Conservation (phyloP, 2,113 vertebrate genomes). For the Tapirus terrestris region DNA sequence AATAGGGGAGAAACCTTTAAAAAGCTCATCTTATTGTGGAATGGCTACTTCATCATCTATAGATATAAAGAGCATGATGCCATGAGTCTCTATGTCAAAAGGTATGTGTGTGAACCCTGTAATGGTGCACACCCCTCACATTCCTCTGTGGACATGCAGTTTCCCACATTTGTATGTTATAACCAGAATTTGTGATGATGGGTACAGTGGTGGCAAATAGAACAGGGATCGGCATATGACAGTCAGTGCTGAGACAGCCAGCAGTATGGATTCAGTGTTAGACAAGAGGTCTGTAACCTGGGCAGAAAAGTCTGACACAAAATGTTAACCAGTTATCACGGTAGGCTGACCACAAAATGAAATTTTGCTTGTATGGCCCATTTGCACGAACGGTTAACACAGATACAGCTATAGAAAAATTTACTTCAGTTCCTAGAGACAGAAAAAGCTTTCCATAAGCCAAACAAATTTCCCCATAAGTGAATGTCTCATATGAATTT, state of each 20-base stretch:
- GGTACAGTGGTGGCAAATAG: rapidly evolving
- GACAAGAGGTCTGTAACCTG: not conserved
- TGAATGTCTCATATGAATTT: not conserved
- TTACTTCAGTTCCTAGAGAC: not conserved
- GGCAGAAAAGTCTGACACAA: not conserved
- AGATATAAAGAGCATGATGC: not conserved
- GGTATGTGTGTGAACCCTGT: not conserved
- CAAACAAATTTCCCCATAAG: not conserved
- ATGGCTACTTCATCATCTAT: not conserved
- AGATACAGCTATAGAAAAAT: not conserved
- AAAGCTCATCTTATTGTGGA: not conserved
- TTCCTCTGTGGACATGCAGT: not conserved
- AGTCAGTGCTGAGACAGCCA: not conserved
- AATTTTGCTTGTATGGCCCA: not conserved
- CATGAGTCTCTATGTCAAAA: not conserved
- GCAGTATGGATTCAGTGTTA: not conserved
- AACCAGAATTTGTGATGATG: not conserved
- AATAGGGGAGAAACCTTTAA: not conserved
- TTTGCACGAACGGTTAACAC: not conserved
- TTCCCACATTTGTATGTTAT: not conserved
- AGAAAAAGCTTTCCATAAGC: not conserved
- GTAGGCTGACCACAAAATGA: not conserved
- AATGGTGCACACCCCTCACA: not conserved
- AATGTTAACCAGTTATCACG: not conserved
- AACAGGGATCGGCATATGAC: not conserved